Base-by-base conservation (phyloP, 2,113 vertebrate genomes). In the Theristicus caerulescens region DNA sequence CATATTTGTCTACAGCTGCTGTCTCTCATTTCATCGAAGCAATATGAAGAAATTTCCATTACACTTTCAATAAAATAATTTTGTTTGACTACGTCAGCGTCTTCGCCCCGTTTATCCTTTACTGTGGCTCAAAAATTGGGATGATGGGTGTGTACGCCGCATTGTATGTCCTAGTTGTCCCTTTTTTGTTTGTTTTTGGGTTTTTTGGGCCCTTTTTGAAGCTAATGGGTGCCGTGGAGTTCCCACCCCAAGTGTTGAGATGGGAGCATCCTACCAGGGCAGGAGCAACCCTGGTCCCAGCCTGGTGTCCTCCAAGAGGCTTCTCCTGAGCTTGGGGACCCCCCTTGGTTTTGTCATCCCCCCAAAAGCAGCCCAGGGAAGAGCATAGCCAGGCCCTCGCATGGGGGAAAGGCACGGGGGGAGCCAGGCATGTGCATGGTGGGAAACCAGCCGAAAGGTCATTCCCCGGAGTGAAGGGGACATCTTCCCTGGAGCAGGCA, bases 21-120 rank as follows among this genome's bases (percentile, higher is more conserved):
- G 97, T 98, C 96, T 98, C 92, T 98, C 98, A 98, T 99, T 98
- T 99, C 98, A 99, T 99, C 97, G 93, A 98, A 98, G 98, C 98
- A 98, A 98, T 99, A 98, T 98, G 98, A 99, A 99, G 98, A 99
- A 98, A 98, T 98, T 98, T 98, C 98, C 98, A 98, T 99, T 98
- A 98, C 95, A 97, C 98, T 98, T 98, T 98, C 98, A 98, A 99
- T 98, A 99, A 99, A 98, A 97, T 14, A 90, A 88, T 91, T 96
- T 92, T 96, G 91, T 95, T 97, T 95, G 89, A 88, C 83, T 79
- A 73, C 0, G 55, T 47, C 47, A 16, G 55, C 0, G 6, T 29
- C 66, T 86, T 85, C 6, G 7, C 80, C 51, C 40, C 77, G 7
- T 62, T 72, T 65, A 15, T 67, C n/a, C 51, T 71, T 66, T 25